A percentile compares a stretch with the other conserved stretches of the same genome.
Evolutionary conservation across 1,140 invertebrate species (phyloP).

Genomic region (silkworm (Bombyx mori)): DNA sequence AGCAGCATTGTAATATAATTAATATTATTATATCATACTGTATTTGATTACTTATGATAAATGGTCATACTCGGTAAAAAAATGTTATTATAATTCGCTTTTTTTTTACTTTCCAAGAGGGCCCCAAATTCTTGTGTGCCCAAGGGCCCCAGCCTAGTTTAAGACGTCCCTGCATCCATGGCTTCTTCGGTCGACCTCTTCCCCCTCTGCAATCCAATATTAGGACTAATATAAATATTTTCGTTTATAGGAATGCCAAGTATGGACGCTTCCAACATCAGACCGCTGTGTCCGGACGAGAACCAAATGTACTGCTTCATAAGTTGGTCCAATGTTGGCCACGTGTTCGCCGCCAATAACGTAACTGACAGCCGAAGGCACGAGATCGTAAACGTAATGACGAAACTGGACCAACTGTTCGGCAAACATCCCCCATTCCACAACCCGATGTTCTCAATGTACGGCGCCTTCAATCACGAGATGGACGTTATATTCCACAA

Average conservation of each 20-base stretch:
- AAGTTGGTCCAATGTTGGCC: conserved; percentile 75
- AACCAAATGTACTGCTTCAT: conserved; percentile 74
- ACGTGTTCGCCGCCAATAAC: conserved; percentile 75
- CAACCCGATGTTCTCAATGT: conserved; percentile 76
- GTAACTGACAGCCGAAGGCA: conserved; percentile 69
- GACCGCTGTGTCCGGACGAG: conserved; percentile 70
- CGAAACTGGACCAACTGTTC: conserved; percentile 78
- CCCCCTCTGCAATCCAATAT: too few species aligned
- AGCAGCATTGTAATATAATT: too few species aligned
- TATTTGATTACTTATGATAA: too few species aligned
- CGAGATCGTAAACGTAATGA: conserved; percentile 77
- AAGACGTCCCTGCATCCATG: too few species aligned
- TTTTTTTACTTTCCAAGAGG: too few species aligned
- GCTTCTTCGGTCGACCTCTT: too few species aligned
- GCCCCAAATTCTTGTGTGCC: too few species aligned
- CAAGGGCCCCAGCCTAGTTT: too few species aligned
- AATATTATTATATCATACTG: too few species aligned
- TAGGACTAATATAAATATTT: too few species aligned
- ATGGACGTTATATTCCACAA: conserved; percentile 79
- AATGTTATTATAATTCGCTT: too few species aligned
- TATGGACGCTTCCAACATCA: conserved; percentile 10
- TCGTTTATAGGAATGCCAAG: neutral
- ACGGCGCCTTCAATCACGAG: conserved; percentile 74
- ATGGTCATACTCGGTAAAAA: too few species aligned
- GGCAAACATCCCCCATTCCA: conserved; percentile 74